Conservation (phyloP, 53 echinoderm and acorn worm species). For the Antedon mediterranea region DNA sequence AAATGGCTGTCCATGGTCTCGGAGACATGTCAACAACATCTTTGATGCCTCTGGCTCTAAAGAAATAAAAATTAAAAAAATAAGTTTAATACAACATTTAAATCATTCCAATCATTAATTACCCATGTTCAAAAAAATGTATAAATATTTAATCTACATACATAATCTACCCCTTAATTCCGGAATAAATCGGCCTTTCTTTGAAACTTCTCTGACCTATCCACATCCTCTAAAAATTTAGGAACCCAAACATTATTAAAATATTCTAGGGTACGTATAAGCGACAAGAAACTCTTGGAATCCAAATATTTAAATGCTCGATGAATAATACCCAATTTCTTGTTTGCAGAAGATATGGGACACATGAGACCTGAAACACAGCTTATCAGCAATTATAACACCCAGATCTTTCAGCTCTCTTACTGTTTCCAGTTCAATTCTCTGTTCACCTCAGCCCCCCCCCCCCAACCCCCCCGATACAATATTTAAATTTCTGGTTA, state of each 20-base stretch:
- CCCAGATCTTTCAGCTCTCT: neutral
- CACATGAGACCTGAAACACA: neutral
- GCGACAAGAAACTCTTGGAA: neutral
- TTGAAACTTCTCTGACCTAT: neutral
- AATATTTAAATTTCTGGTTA: conserved; percentile 2
- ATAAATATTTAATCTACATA: neutral
- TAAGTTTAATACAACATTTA: no score
- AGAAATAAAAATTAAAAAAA: no score
- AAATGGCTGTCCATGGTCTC: no score
- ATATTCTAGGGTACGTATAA: neutral
- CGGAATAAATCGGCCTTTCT: neutral
- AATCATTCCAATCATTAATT: no score
- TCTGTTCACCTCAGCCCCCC: neutral
- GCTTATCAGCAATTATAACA: neutral
- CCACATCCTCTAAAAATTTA: neutral
- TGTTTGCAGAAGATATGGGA: neutral
- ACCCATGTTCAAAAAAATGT: no score
- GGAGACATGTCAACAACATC: no score
- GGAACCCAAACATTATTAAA: neutral
- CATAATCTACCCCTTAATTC: neutral
- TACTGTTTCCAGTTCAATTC: neutral
- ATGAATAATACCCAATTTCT: neutral
- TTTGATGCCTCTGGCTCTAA: no score
- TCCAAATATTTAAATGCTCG: neutral
- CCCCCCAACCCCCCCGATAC: neutral